These are phyloP conservation scores for Melanophora roralis DNA, from an alignment of 2,888 invertebrate genomes.

Conservation along the genomic window DNA sequence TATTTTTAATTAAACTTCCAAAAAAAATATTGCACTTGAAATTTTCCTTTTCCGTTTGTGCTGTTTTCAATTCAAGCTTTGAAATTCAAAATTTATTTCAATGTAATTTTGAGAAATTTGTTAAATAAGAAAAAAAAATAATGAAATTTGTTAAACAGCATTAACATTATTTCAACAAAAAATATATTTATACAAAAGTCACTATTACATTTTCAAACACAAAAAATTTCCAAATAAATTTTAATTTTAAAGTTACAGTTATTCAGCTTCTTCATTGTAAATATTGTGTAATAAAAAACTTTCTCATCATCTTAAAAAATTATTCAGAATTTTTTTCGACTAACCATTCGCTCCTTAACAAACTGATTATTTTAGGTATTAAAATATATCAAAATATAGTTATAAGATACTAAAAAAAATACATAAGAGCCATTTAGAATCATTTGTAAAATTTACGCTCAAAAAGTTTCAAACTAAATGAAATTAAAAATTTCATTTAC, in stretches of 20 bases:
- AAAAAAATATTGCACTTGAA: neutral
- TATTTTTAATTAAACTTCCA: neutral
- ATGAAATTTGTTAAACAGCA: too few species aligned
- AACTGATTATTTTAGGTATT: slow-evolving; percentile 65
- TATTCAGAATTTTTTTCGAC: slow-evolving; percentile 75
- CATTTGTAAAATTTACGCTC: neutral
- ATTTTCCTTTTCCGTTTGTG: neutral
- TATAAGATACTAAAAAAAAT: slow-evolving; percentile 18
- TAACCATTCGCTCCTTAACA: neutral
- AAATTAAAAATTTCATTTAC: slow-evolving; percentile 27
- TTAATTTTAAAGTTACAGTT: slow-evolving; percentile 77
- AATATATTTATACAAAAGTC: too few species aligned
- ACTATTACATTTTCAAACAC: neutral
- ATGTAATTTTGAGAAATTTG: too few species aligned
- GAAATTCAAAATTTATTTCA: slow-evolving; percentile 71
- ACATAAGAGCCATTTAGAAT: neutral
- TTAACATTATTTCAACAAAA: too few species aligned
- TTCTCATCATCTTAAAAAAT: slow-evolving; percentile 63
- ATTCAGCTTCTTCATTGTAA: slow-evolving; percentile 78
- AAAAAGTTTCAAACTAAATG: neutral
- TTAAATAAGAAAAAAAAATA: too few species aligned
- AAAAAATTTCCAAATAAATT: slow-evolving; percentile 54
- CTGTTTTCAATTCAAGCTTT: slow-evolving; percentile 54
- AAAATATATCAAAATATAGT: slow-evolving; percentile 67
- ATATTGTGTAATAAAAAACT: slow-evolving; percentile 75